Evolutionary conservation across 2,113 vertebrate species (phyloP).

Genomic region (Noctilio leporinus): DNA sequence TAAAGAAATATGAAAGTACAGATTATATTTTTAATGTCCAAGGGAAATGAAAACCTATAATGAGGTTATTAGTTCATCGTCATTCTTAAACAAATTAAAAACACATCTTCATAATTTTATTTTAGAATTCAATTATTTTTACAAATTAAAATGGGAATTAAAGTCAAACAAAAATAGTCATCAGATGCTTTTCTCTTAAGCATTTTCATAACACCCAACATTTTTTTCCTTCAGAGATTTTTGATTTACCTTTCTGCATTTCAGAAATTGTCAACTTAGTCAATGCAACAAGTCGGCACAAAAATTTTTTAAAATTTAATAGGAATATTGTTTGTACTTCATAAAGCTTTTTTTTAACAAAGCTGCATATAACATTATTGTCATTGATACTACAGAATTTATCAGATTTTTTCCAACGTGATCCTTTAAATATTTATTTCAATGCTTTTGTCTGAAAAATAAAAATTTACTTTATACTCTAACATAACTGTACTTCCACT

Average conservation of each 20-base stretch:
- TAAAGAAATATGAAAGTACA: background rate
- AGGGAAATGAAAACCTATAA: background rate
- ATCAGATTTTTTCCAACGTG: background rate
- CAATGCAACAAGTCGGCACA: background rate
- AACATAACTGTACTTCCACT: background rate
- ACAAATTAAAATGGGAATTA: background rate
- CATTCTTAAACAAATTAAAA: slow-evolving; percentile 35
- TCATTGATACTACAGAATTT: background rate
- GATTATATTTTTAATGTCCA: background rate
- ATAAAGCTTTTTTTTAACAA: background rate
- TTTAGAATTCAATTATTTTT: slow-evolving; percentile 37
- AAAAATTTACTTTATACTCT: background rate
- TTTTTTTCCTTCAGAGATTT: background rate
- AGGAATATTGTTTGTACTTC: background rate
- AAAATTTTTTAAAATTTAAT: background rate
- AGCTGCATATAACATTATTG: background rate
- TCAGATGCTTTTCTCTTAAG: background rate
- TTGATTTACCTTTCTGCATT: background rate
- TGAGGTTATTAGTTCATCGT: background rate
- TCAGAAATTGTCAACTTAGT: background rate
- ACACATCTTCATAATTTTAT: background rate
- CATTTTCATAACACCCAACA: background rate
- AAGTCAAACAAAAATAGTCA: slow-evolving; percentile 20
- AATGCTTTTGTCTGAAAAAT: background rate
- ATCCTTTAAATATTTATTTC: background rate